Percentiles rank a stretch among this genome's conserved stretches.
These are phyloP conservation scores for Antrozous pallidus DNA, from an alignment of 2,797 vertebrate genomes.

Conservation along the genomic window DNA sequence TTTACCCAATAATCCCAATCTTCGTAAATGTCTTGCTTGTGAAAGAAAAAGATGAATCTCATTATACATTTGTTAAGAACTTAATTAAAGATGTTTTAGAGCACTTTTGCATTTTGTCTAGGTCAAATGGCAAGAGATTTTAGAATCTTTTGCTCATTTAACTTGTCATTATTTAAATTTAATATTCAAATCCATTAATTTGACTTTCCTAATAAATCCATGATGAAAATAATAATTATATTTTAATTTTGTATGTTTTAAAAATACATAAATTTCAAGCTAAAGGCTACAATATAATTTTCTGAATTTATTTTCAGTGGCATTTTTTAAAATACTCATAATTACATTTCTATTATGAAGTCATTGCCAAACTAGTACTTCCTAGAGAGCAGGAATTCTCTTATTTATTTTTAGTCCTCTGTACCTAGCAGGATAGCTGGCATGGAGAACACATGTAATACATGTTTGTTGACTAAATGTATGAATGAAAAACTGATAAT, in stretches of 20 bases:
- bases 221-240: not conserved
- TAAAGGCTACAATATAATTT: not conserved
- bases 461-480: not conserved
- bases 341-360: constrained; percentile 12
- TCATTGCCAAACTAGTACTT: not conserved
- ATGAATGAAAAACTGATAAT: constrained; percentile 37
- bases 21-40: not conserved
- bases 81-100: not conserved
- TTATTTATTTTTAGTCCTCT: not conserved
- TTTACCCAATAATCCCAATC: not conserved
- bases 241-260: not conserved
- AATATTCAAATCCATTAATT: not conserved
- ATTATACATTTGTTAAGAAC: not conserved
- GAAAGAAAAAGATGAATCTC: not conserved
- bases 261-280: not conserved
- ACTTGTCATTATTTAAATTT: constrained; percentile 4
- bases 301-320: not conserved
- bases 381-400: not conserved
- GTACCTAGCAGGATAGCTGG: not conserved
- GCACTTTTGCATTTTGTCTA: not conserved
- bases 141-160: not conserved
- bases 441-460: not conserved
- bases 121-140: not conserved
- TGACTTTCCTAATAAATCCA: not conserved
- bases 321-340: not conserved